phyloP scores from a whole-genome alignment of 2,888 invertebrate species.

The Hartigia nigra region DNA sequence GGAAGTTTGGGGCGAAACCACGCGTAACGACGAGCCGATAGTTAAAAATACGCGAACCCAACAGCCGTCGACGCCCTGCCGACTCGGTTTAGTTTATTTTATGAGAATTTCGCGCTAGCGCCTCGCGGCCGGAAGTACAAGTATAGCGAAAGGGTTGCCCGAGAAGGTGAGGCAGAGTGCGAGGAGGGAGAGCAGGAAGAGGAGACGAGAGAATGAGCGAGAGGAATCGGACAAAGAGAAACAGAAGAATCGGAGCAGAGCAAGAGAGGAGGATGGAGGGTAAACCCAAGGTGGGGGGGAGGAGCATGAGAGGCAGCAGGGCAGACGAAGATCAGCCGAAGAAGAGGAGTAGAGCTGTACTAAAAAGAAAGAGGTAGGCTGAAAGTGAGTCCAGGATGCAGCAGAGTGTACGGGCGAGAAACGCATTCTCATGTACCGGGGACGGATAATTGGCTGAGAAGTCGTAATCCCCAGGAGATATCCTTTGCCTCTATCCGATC shows the following conservation, averaged over 20 bases:
- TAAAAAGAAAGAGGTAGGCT: slow-evolving; percentile 24
- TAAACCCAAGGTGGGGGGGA: slow-evolving; percentile 3
- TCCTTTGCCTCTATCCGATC: background rate
- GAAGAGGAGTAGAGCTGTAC: slow-evolving; percentile 21
- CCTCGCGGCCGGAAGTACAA: slow-evolving; percentile 59
- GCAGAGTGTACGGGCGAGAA: slow-evolving; percentile 9
- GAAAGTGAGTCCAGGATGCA: slow-evolving; percentile 26
- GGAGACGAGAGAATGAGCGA: slow-evolving; percentile 13
- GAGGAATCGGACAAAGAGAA: slow-evolving; percentile 17
- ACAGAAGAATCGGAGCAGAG: slow-evolving; percentile 16
- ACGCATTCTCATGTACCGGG: slow-evolving; percentile 36
- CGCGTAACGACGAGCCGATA: slow-evolving; percentile 42
- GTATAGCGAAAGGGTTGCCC: slow-evolving; percentile 44
- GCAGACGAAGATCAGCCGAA: slow-evolving; percentile 5
- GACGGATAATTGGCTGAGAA: slow-evolving; percentile 36
- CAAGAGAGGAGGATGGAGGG: slow-evolving; percentile 15
- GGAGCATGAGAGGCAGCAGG: slow-evolving; percentile 10
- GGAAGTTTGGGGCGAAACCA: slow-evolving; percentile 48
- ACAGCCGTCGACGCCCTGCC: background rate
- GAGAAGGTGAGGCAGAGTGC: slow-evolving; percentile 16
- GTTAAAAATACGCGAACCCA: slow-evolving; percentile 43
- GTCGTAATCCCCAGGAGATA: slow-evolving; percentile 8
- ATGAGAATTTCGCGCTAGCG: slow-evolving; percentile 52
- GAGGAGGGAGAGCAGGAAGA: background rate
- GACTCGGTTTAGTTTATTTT: slow-evolving; percentile 49